Evolutionary conservation across 2,797 vertebrate genomes (phyloP).

Genomic region (Gadopsis marmoratus): DNA sequence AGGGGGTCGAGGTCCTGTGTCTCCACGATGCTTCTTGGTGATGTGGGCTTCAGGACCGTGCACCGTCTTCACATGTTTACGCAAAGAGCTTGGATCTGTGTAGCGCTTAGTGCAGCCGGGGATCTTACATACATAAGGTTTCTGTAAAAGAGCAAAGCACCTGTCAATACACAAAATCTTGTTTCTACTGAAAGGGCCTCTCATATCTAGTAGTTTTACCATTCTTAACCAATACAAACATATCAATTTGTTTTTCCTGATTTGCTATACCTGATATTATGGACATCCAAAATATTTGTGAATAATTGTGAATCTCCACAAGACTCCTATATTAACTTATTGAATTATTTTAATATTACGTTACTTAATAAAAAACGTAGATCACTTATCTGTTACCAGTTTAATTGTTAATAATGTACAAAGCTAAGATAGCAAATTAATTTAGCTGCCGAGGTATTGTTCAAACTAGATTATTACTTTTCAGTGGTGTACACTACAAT

Average conservation of each 20-base stretch:
- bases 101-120: constrained; percentile 98
- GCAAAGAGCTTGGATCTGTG: constrained; percentile 96
- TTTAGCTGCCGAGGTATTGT: background rate
- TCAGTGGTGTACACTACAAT: constrained; percentile 1
- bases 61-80: constrained; percentile 97
- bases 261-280: background rate
- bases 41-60: constrained; percentile 97
- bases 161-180: constrained; percentile 6
- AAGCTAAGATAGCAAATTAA: background rate
- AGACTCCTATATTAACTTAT: background rate
- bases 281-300: background rate
- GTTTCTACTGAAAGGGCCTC: background rate
- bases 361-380: background rate
- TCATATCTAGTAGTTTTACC: background rate
- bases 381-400: background rate
- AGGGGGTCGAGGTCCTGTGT: constrained; percentile 85
- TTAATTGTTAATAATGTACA: background rate
- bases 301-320: background rate
- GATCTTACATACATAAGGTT: constrained; percentile 97
- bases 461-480: background rate
- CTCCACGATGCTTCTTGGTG: constrained; percentile 96
- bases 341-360: background rate
- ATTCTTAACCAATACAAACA: background rate
- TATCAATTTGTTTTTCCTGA: background rate
- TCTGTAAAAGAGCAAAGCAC: constrained; percentile 80